Base-by-base conservation (phyloP, 2,888 invertebrate species). In the Gerosis bhagava region DNA sequence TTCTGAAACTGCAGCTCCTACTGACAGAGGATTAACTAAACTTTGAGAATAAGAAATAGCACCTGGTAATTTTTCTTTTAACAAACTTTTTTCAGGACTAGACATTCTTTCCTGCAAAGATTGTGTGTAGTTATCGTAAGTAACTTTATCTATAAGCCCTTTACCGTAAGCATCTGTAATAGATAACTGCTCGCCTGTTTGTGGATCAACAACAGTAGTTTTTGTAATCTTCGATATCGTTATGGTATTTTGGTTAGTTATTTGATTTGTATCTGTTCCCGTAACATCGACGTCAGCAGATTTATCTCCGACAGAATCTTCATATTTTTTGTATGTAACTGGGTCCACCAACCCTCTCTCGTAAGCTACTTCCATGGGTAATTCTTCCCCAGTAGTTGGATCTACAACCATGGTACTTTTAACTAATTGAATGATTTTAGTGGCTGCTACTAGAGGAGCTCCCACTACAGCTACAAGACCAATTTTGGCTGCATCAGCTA, bases 341-440 rank as follows among this genome's bases (percentile, higher is more conserved):
- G 82, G 66, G 64, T 91, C 94, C 47, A 97, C 93, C 49, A 94
- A 76, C 5, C 96, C 96, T 51, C 93, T 90, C 68, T 94, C 92
- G 57, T 95, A 92, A 2, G 97, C 97, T 40, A 95, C 93, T 75
- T 95, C 94, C 60, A 96, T 91, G 1, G 95, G 94, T 56, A 96
- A 89, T 67, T 93, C 92, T 69, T 95, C 93, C 2, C 95, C 96
- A 1, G 96, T 94, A 60, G 91, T 92, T 0, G 97, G 96, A 77
- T 97, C 96, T 44, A 92, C 84, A 8, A 94, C 91, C 87, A 94
- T 92, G 3, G 90, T 88, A 54, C 67, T 88, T 57, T 87, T 90
- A 3, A 94, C 90, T 0, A 93, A 90, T 71, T 94, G 92, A 44
- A 94, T 90, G 0, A 93, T 90, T 57, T 93, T 92, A 47, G 93